Evolutionary conservation across 2,888 invertebrate species (phyloP), one percentile per base, ranked within the genome.

Genomic region (Calameuta pallipes): DNA sequence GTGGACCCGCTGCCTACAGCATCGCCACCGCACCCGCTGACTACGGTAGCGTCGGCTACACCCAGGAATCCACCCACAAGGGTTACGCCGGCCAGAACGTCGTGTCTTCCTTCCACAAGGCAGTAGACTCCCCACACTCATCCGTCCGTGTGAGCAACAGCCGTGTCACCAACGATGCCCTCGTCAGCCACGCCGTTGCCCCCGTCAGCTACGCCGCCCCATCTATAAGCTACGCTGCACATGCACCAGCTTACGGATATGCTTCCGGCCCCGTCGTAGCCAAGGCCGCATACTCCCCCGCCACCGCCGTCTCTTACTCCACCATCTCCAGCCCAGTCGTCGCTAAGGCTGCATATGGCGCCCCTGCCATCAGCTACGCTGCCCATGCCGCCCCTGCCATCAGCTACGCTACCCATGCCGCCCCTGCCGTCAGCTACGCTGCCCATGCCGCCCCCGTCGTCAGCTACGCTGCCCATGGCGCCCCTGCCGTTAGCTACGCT

Each of bases 41-140:
- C 69, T 85, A 84, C 75, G 83, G 78, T 37, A 87, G 86, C 82
- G 80, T 89, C 23, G 87, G 86, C 36, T 87, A 83, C 81, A 87
- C 83, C 76, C 88, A 89, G 36, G 89, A 89, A 37, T 88, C 87
- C 6, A 89, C 89, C 23, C 88, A 89, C 76, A 89, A 89, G 80
- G 89, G 89, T 12, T 87, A 84, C 76, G 89, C 83, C 11, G 89
- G 89, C 6, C 87, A 89, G 77, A 89, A 89, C 79, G 88, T 87
- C 9, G 74, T 87, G n/a, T 86, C 89, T 3, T 81, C 84, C 35
- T 89, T 86, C 82, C 84, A 82, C 76, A 87, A 87, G 74, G 79
- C 85, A 36, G 88, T 89, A 37, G 87, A 89, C 31, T 82, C 88
- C 12, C 88, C 88, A 3, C 85, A 89, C 73, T 87, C 88, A 3